phyloP scores from a whole-genome alignment of 2,888 invertebrate species.

The Drosophila imparisetae region DNA sequence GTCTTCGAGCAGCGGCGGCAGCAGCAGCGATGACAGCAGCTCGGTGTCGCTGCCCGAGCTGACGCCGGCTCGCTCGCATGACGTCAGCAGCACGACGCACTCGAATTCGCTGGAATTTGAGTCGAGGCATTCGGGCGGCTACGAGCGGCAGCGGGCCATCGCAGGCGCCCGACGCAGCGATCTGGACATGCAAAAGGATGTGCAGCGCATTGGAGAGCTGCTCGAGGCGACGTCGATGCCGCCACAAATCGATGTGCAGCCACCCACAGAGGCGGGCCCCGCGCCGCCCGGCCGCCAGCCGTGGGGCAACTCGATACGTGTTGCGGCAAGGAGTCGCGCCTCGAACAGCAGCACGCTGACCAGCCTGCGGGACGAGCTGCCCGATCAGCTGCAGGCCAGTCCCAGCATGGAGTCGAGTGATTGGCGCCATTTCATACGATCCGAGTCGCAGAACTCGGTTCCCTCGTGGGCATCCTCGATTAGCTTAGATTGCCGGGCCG shows the following conservation, averaged over 20 bases:
- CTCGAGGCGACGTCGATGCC: slow-evolving; percentile 54
- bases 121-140: slow-evolving; percentile 81
- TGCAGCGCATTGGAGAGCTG: slow-evolving; percentile 77
- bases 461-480: slow-evolving; percentile 88
- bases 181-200: slow-evolving; percentile 81
- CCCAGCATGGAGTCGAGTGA: slow-evolving; percentile 87
- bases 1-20: slow-evolving; percentile 70
- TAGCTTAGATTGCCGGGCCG: slow-evolving; percentile 87
- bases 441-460: slow-evolving; percentile 87
- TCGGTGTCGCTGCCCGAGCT: slow-evolving; percentile 68
- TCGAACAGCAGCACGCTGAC: slow-evolving; percentile 86
- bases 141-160: slow-evolving; percentile 77
- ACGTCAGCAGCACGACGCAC: slow-evolving; percentile 81
- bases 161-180: slow-evolving; percentile 83
- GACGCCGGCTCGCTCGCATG: slow-evolving; percentile 70
- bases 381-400: slow-evolving; percentile 85
- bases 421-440: slow-evolving; percentile 84
- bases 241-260: slow-evolving; percentile 83
- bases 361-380: slow-evolving; percentile 86
- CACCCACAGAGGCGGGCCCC: slow-evolving; percentile 69
- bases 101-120: slow-evolving; percentile 84
- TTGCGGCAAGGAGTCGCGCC: slow-evolving; percentile 79
- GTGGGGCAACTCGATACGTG: slow-evolving; percentile 64
- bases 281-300: slow-evolving; percentile 31
- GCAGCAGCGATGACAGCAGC: slow-evolving; percentile 74